A percentile compares a stretch with the other conserved stretches of the same genome.
Evolutionary conservation across 2,888 invertebrate genomes (phyloP).

Genomic region (Torymus aiolomorphi): DNA sequence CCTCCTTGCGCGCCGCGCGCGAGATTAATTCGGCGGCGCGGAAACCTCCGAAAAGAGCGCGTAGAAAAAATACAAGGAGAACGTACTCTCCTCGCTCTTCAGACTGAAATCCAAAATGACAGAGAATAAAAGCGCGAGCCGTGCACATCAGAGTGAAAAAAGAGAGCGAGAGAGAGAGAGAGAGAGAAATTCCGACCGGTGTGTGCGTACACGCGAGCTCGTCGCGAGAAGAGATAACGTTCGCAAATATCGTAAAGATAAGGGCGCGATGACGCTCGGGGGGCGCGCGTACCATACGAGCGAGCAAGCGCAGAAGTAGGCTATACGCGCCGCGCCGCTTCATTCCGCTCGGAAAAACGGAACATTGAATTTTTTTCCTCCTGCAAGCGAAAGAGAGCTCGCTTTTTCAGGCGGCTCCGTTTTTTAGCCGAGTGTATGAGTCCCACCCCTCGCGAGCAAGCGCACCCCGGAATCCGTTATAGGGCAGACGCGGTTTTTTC

Average conservation of each 20-base stretch:
- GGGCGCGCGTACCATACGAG: slow-evolving; percentile 2
- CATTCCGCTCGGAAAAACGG: slow-evolving; percentile 60
- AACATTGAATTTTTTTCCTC: slow-evolving; percentile 59
- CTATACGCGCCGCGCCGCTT: slow-evolving; percentile 33
- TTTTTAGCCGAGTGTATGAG: slow-evolving; percentile 41
- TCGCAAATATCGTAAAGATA: slow-evolving; percentile 74
- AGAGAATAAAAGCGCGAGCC: neutral
- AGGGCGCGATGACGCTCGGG: slow-evolving; percentile 40
- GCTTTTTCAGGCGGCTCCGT: slow-evolving; percentile 26
- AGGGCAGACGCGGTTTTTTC: slow-evolving; percentile 67
- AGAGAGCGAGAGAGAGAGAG: neutral
- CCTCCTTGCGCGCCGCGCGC: slow-evolving; percentile 35
- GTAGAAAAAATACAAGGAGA: neutral
- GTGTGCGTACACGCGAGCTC: slow-evolving; percentile 58
- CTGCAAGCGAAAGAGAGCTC: neutral
- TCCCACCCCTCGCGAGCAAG: slow-evolving; percentile 37
- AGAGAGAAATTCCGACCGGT: slow-evolving; percentile 63
- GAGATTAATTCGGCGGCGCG: slow-evolving; percentile 55
- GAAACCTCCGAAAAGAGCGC: slow-evolving; percentile 28
- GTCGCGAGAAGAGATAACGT: slow-evolving; percentile 68
- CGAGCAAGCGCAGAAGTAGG: slow-evolving; percentile 33
- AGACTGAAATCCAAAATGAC: slow-evolving; percentile 19
- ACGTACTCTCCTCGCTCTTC: no score
- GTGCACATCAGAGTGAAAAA: no score
- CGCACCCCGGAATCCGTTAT: slow-evolving; percentile 70